Conservation (phyloP, 2,113 vertebrate species). For the Apaloderma vittatum region DNA sequence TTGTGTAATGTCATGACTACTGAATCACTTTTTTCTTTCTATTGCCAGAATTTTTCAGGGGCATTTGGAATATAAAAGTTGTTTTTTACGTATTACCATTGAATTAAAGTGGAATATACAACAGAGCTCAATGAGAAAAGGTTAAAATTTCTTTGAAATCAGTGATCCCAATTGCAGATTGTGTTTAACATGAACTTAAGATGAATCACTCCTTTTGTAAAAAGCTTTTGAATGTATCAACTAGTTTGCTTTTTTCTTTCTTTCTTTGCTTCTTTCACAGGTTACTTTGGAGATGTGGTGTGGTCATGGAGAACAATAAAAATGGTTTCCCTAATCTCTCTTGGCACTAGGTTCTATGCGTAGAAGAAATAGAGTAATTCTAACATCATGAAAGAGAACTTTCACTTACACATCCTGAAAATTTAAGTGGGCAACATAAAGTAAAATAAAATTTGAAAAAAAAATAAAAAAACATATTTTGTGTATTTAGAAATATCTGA, state of each 20-base stretch:
- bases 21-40: background rate
- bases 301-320: background rate
- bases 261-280: background rate
- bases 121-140: background rate
- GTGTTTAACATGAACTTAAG: background rate
- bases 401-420: background rate
- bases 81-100: background rate
- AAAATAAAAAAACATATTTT: background rate
- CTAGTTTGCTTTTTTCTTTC: background rate
- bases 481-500: background rate
- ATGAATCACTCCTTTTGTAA: background rate
- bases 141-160: background rate
- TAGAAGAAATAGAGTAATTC: background rate
- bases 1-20: background rate
- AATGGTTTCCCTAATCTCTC: background rate
- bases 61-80: background rate
- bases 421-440: background rate
- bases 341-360: background rate
- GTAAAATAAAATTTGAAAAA: background rate
- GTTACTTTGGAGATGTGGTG: background rate
- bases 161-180: background rate
- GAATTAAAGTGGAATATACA: background rate
- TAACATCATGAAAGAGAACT: background rate
- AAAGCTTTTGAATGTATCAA: background rate
- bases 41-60: background rate